These are phyloP conservation scores for Papilio elwesi DNA, from an alignment of 2,888 invertebrate species.

Conservation along the genomic window DNA sequence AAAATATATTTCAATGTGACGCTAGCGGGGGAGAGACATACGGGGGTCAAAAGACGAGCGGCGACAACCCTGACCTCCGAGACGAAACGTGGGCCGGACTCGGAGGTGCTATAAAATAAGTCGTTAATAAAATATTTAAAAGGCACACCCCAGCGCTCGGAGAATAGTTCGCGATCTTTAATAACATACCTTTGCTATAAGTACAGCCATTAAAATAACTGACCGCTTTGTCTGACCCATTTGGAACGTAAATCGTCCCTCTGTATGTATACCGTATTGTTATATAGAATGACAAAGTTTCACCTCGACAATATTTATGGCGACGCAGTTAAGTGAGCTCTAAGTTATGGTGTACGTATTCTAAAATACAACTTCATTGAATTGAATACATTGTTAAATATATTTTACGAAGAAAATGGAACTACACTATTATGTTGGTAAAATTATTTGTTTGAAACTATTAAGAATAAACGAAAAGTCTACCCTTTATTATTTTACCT, in stretches of 20 bases:
- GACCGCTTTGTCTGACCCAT: constrained; percentile 51
- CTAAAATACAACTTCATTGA: constrained; percentile 30
- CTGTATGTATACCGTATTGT: constrained; percentile 24
- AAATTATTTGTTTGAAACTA: neutral
- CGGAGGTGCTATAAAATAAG: constrained; percentile 45
- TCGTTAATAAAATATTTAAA: constrained; percentile 50
- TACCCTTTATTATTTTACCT: neutral
- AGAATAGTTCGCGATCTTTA: constrained; percentile 53
- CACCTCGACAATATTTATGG: constrained; percentile 24
- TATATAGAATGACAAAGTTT: constrained; percentile 24
- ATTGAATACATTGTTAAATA: constrained; percentile 8
- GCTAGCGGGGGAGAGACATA: constrained; percentile 60
- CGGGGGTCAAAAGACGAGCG: constrained; percentile 82
- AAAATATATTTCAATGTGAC: constrained; percentile 52
- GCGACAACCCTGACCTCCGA: constrained; percentile 78
- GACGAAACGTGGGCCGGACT: constrained; percentile 67
- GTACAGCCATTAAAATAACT: constrained; percentile 59
- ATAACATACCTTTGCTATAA: constrained; percentile 51
- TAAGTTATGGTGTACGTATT: constrained; percentile 19
- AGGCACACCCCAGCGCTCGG: constrained; percentile 47
- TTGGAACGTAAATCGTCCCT: constrained; percentile 41
- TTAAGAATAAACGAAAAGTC: neutral
- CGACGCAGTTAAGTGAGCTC: constrained; percentile 19
- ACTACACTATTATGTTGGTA: neutral
- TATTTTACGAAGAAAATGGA: constrained; percentile 7